Evolutionary conservation across 1,140 invertebrate species (phyloP), one percentile per base, ranked within the genome.

Genomic region (Linepithema humile): DNA sequence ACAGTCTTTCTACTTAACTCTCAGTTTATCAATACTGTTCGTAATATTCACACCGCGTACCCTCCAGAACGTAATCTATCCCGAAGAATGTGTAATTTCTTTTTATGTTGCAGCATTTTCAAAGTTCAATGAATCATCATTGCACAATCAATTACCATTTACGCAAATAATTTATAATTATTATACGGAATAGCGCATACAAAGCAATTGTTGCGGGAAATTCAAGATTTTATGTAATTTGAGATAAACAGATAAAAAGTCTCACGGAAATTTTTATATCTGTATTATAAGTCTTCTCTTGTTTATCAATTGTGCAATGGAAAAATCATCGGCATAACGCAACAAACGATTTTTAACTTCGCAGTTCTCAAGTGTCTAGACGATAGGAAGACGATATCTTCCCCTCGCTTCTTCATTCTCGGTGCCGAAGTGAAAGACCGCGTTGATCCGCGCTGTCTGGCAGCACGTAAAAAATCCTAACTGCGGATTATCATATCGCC

Each of bases 1-100:
- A 87, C 92, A 93, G 92, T 93, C 92, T 93, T 94, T 91, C 90
- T 90, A 75, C 82, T 89, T 90, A 89, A 91, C 90, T 92, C 92
- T 93, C 91, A 91, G 84, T 90, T 91, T 92, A 88, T 91, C 91
- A 94, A 94, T 94, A 94, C 94, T 94, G 93, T 91, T 94, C 86
- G 92, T 94, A 93, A 94, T 93, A 94, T 92, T 91, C 84, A 91
- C 85, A 91, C 60, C 86, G 89, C 45, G 60, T 88, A 88, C 74
- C 84, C 88, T 88, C 88, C 86, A 45, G 12, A 65, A 87, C 60
- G 80, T 60, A 82, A 75, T 82, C 53, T 29, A 45, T 74, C 50
- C 84, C 83, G 83, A 87, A 89, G 90, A 85, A 91, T 12, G 86
- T 86, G 85, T 85, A 32, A n/a, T 57, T 35, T 12, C 9, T 23